Percentiles rank a stretch among this genome's conserved stretches.
These are phyloP conservation scores for Pomacea maculata DNA, from an alignment of 1,140 invertebrate genomes.

Conservation along the genomic window DNA sequence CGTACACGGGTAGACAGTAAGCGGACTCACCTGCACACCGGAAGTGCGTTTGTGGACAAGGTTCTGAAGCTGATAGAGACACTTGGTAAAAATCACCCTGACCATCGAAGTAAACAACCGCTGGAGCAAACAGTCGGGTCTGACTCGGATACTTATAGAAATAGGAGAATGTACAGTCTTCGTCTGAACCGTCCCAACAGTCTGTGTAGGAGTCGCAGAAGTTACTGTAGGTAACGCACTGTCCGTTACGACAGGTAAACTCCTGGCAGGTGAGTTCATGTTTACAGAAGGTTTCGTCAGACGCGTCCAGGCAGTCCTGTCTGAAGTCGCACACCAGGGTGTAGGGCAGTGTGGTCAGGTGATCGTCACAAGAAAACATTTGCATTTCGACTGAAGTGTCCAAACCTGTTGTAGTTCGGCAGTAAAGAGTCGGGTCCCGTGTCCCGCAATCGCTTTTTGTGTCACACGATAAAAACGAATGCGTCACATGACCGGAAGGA, in stretches of 20 bases:
- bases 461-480: constrained; percentile 15
- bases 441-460: not conserved
- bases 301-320: constrained; percentile 10
- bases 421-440: not conserved
- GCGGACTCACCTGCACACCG: not conserved
- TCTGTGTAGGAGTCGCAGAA: not conserved
- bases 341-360: not conserved
- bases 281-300: constrained; percentile 10
- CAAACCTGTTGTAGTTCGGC: not conserved
- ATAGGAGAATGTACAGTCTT: not conserved
- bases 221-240: not conserved
- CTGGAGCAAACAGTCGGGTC: not conserved
- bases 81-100: not conserved
- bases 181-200: constrained; percentile 18
- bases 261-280: not conserved
- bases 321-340: constrained; percentile 19
- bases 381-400: not conserved
- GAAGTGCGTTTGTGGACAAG: constrained; percentile 11
- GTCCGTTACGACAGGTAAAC: not conserved
- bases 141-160: not conserved
- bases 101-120: not conserved
- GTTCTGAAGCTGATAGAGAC: not conserved
- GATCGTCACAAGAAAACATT: constrained; percentile 11
- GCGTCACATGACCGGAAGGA: not conserved
- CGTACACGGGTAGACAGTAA: constrained; percentile 6